These are phyloP conservation scores for Ictidomys tridecemlineatus DNA, from an alignment of 2,113 vertebrate genomes.

Conservation along the genomic window DNA sequence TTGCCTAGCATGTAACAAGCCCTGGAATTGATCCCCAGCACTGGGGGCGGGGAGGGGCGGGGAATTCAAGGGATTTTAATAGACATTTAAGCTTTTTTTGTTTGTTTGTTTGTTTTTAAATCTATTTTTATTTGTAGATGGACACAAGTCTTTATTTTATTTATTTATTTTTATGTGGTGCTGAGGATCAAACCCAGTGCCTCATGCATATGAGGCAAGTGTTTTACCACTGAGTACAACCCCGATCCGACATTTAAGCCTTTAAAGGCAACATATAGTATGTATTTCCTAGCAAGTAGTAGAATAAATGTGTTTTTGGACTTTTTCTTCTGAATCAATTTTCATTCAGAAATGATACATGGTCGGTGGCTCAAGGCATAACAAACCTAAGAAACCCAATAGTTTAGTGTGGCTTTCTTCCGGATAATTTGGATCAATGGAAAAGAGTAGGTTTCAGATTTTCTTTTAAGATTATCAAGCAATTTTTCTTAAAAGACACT, in stretches of 20 bases:
- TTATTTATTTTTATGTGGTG: no score
- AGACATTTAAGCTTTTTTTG: neutral
- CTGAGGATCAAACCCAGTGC: no score
- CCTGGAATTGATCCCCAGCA: neutral
- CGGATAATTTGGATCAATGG: neutral
- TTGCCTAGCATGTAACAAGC: neutral
- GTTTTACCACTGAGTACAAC: no score
- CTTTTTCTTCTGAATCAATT: slow-evolving; percentile 63
- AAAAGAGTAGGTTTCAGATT: slow-evolving; percentile 39
- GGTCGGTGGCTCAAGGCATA: slow-evolving; percentile 34
- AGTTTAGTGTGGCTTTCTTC: slow-evolving; percentile 59
- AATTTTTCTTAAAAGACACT: slow-evolving; percentile 52
- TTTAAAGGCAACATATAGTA: neutral
- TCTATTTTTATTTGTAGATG: no score
- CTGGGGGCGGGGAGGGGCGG: no score
- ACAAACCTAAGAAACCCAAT: slow-evolving; percentile 60
- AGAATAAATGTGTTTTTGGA: slow-evolving; percentile 46
- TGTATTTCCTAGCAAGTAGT: slow-evolving; percentile 29
- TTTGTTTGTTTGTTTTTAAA: no score
- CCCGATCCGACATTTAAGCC: no score
- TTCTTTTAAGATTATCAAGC: slow-evolving; percentile 53
- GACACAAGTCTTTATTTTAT: no score
- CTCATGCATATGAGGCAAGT: no score
- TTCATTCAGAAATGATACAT: slow-evolving; percentile 51
- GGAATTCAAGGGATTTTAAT: neutral